Base-by-base conservation (phyloP, 2,113 vertebrate genomes). In the Chlorodrepanis virens region DNA sequence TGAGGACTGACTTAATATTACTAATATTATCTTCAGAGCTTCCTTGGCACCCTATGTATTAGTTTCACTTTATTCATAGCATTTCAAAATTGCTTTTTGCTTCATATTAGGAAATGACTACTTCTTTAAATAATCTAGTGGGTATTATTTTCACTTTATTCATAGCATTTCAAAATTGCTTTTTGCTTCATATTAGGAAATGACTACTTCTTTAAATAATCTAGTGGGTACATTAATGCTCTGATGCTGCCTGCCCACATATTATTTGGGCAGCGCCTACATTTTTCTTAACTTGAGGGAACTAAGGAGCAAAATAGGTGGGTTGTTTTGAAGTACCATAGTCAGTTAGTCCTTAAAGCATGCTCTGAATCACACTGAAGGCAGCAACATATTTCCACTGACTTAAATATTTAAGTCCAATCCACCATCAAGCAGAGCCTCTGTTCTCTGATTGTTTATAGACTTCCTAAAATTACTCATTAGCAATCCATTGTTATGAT, bases 401-500 rank as follows among this genome's bases (percentile, higher is more conserved):
- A 74, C 64, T 95, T 59, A 13, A 95, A 27, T 93, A 77, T 69
- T 83, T 52, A 86, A 95, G 60, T 20, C 45, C 35, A 78, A 53
- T 59, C 60, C 90, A 64, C 72, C 37, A 7, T 81, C 80, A 72
- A 67, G 52, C 39, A 70, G 57, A 96, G 37, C 33, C 52, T 80
- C 75, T 77, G 65, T 78, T 93, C 69, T 88, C 83, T 2, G 11
- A 59, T 75, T 92, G 85, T 96, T 96, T 97, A 94, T 94, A 50
- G 75, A 89, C 69, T 86, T 96, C 76, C 94, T 94, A 95, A 95
- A 94, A 86, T 95, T 90, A 86, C 90, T 96, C 94, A 95, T 95
- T 96, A 96, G 77, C 83, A 93, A 93, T 71, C 92, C 79, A 93
- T 93, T 96, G 90, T 93, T 97, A 93, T 95, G 85, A 95, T 96